Percentiles rank a stretch among this genome's conserved stretches.
These are phyloP conservation scores for Dasyurus viverrinus DNA, from an alignment of 2,113 vertebrate species.

Conservation along the genomic window DNA sequence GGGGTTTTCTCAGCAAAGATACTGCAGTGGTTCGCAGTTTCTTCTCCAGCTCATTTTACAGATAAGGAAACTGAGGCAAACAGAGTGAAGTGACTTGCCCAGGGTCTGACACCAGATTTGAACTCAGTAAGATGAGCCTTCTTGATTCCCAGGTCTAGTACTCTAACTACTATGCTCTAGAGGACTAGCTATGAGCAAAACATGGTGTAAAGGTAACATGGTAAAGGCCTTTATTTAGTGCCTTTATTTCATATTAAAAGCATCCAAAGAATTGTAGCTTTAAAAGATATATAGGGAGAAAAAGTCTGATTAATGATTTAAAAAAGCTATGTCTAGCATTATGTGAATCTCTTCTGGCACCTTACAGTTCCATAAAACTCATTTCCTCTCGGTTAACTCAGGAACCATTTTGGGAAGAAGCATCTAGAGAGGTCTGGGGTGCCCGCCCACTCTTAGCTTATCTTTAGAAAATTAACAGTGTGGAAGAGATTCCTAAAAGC, in stretches of 20 bases:
- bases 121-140: not conserved
- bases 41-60: not conserved
- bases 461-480: not conserved
- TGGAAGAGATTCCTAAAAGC: not conserved
- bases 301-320: not conserved
- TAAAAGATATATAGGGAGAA: constrained; percentile 31
- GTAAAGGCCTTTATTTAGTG: not conserved
- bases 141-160: not conserved
- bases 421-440: not conserved
- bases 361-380: not conserved
- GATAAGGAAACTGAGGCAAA: not conserved
- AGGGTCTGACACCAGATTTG: not conserved
- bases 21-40: not conserved
- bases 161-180: not conserved
- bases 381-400: not conserved
- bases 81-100: not conserved
- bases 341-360: constrained; percentile 15
- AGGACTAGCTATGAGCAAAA: not conserved
- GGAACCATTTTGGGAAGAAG: not conserved
- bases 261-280: constrained; percentile 44
- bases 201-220: not conserved
- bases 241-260: constrained; percentile 43
- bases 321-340: constrained; percentile 12
- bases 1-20: too few species aligned
- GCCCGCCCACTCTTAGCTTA: not conserved